A percentile compares a stretch with the other conserved stretches of the same genome.
Conservation (phyloP, 2,113 vertebrate species). For the Gadus chalcogrammus region DNA sequence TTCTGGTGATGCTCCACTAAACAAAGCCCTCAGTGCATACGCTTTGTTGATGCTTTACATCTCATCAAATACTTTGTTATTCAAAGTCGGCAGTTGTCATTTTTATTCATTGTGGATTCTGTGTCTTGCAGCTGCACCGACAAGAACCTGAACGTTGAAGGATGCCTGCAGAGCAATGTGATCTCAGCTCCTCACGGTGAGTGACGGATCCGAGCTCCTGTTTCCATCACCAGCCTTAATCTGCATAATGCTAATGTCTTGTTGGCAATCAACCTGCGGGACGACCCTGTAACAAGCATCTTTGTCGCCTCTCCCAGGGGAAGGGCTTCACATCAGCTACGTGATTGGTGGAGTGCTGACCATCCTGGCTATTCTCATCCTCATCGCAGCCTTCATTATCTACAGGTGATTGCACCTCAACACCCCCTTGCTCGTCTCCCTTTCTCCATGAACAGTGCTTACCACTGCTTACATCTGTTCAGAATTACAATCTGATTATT, state of each 20-base stretch:
- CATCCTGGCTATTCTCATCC: constrained; percentile 85
- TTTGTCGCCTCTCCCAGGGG: constrained; percentile 70
- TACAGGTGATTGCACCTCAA: constrained; percentile 79
- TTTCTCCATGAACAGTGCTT: background rate
- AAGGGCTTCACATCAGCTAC: constrained; percentile 91
- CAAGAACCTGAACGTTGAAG: constrained; percentile 50
- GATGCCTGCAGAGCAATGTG: constrained; percentile 71
- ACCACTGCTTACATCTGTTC: background rate
- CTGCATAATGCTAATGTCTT: no score
- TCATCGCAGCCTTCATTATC: constrained; percentile 86
- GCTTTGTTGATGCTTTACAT: no score
- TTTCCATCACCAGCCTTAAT: background rate
- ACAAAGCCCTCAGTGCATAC: no score
- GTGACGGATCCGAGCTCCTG: constrained; percentile 16
- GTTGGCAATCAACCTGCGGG: no score
- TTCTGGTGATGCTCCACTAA: no score
- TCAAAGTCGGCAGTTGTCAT: background rate
- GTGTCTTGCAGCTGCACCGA: constrained; percentile 65
- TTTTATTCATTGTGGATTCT: background rate
- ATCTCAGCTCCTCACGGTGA: constrained; percentile 73
- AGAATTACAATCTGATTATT: no score
- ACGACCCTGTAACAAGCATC: background rate
- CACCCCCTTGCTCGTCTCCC: background rate
- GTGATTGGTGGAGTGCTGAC: constrained; percentile 89
- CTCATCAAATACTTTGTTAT: background rate